Conservation (phyloP, 37 sponge, comb jelly and placozoan species). For the Halichondria panicea region DNA sequence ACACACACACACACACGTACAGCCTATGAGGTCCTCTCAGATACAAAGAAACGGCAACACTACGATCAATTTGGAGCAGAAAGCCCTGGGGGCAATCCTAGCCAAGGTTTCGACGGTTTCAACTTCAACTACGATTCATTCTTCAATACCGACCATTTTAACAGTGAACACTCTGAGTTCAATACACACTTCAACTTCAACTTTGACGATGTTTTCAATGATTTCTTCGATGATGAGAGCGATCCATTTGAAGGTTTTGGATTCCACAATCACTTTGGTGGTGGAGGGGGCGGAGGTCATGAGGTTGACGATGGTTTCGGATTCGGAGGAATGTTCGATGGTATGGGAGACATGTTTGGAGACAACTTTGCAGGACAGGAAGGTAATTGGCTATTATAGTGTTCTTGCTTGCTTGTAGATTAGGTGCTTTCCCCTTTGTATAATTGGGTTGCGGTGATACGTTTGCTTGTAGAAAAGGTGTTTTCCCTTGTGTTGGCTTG, state of each 20-base stretch:
- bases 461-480: no score
- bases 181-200: conserved; percentile 32
- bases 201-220: conserved; percentile 62
- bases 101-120: neutral
- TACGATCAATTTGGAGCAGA: conserved; percentile 65
- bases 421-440: no score
- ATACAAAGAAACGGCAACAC: conserved; percentile 57
- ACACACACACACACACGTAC: conserved; percentile 6
- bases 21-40: conserved; percentile 77
- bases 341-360: neutral
- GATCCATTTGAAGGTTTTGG: neutral
- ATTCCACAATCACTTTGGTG: neutral
- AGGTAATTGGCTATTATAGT: no score
- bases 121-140: conserved; percentile 60
- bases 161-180: neutral
- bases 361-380: no score
- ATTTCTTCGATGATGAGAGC: conserved; percentile 26
- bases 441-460: no score
- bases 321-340: neutral
- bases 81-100: conserved; percentile 1
- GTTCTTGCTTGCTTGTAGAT: no score
- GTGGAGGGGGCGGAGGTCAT: neutral
- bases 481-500: no score
- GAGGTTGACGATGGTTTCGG: neutral
- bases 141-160: no score